Percentiles rank a stretch among this genome's conserved stretches.
Evolutionary conservation across 2,113 vertebrate species (phyloP).

Genomic region (Stegostoma tigrinum): DNA sequence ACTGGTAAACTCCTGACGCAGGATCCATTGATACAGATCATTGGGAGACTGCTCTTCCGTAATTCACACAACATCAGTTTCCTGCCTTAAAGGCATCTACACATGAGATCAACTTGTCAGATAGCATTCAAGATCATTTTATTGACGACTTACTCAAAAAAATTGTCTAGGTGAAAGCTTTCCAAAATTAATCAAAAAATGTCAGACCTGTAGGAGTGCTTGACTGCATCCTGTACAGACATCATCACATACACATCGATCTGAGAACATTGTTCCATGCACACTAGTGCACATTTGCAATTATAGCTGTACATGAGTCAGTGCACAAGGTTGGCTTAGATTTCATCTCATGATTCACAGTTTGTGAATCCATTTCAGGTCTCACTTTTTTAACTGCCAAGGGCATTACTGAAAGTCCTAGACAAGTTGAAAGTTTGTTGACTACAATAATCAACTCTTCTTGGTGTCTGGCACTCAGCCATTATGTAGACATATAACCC

Average conservation of each 20-base stretch:
- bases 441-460: background rate
- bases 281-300: background rate
- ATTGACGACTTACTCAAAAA: background rate
- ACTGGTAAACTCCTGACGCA: background rate
- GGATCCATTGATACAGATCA: background rate
- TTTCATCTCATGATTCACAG: background rate
- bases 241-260: background rate
- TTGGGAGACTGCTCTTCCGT: background rate
- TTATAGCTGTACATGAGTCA: background rate
- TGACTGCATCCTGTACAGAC: background rate
- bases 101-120: background rate
- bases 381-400: background rate
- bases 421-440: background rate
- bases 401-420: background rate
- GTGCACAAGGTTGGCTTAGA: background rate
- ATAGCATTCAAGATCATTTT: background rate
- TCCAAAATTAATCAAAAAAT: background rate
- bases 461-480: background rate
- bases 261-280: background rate
- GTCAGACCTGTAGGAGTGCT: background rate
- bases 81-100: background rate
- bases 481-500: background rate
- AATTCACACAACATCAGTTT: background rate
- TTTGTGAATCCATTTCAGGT: conserved; percentile 3
- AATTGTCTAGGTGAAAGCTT: background rate